Evolutionary conservation across 2,888 invertebrate genomes (phyloP).

Genomic region (Coleophora flavipennella): DNA sequence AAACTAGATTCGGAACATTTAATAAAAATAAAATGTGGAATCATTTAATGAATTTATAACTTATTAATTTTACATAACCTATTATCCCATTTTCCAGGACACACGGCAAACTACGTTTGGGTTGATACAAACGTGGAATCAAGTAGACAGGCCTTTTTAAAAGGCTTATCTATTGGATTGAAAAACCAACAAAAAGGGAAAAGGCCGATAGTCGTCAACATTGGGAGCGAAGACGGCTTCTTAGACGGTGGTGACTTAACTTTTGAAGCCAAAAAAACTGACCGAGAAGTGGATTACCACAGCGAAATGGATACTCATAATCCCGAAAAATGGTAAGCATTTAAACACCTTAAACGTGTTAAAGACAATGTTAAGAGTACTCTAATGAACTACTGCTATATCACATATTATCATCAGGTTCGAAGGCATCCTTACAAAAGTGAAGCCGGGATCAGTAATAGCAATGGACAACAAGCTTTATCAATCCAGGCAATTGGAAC

Average conservation of each 20-base stretch:
- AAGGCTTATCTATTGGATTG: slow-evolving; percentile 9
- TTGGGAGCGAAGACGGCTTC: slow-evolving; percentile 15
- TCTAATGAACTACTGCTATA: no score
- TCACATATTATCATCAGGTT: no score
- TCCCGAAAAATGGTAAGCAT: slow-evolving; percentile 11
- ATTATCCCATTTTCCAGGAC: slow-evolving; percentile 1
- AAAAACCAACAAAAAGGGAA: slow-evolving; percentile 15
- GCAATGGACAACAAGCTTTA: slow-evolving; percentile 13
- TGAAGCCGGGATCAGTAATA: slow-evolving; percentile 5
- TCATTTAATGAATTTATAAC: neutral
- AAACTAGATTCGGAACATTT: no score
- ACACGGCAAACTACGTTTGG: slow-evolving; percentile 8
- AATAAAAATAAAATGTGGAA: neutral
- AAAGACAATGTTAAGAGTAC: no score
- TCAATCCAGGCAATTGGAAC: slow-evolving; percentile 8
- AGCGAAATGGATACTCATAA: slow-evolving; percentile 14
- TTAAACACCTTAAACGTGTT: no score
- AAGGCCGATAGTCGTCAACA: slow-evolving; percentile 14
- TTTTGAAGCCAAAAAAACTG: slow-evolving; percentile 15
- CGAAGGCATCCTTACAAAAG: neutral
- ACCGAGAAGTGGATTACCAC: slow-evolving; percentile 10
- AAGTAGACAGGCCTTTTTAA: slow-evolving; percentile 13
- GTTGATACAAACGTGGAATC: slow-evolving; percentile 7
- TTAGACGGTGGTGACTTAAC: slow-evolving; percentile 12
- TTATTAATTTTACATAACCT: no score